Conservation (phyloP, 2,888 invertebrate species). For the Aporophyla lueneburgensis region DNA sequence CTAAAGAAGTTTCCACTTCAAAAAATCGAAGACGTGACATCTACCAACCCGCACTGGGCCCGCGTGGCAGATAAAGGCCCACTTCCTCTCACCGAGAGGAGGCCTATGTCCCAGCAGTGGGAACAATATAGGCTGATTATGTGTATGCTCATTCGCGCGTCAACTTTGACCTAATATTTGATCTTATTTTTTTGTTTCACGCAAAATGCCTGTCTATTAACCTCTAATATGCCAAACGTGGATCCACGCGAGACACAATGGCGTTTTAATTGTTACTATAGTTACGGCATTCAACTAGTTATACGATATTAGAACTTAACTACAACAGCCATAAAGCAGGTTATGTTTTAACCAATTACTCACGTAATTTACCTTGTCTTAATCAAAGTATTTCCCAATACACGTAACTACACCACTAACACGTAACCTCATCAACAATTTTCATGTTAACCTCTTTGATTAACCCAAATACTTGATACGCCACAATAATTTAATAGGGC, state of each 20-base stretch:
- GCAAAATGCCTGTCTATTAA: not conserved
- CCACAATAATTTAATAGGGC: conserved; percentile 46
- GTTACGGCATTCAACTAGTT: too few species aligned
- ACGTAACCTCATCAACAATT: conserved; percentile 23
- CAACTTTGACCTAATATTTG: not conserved
- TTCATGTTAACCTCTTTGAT: conserved; percentile 38
- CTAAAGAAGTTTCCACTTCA: too few species aligned
- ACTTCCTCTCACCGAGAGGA: too few species aligned
- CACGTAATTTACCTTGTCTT: not conserved
- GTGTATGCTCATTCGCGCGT: too few species aligned
- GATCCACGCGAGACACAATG: too few species aligned
- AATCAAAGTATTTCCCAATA: conserved; percentile 23
- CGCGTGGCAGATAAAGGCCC: too few species aligned
- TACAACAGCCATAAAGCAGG: not conserved
- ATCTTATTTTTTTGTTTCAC: not conserved
- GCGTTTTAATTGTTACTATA: too few species aligned
- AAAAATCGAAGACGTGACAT: too few species aligned
- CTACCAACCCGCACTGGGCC: too few species aligned
- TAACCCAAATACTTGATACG: conserved; percentile 36
- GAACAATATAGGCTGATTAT: too few species aligned
- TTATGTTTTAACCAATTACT: not conserved
- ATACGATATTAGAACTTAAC: not conserved
- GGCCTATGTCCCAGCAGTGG: too few species aligned
- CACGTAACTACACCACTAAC: conserved; percentile 12
- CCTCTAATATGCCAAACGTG: too few species aligned